phyloP scores from a whole-genome alignment of 2,888 invertebrate species.

The Pristionchus fissidentatus region DNA sequence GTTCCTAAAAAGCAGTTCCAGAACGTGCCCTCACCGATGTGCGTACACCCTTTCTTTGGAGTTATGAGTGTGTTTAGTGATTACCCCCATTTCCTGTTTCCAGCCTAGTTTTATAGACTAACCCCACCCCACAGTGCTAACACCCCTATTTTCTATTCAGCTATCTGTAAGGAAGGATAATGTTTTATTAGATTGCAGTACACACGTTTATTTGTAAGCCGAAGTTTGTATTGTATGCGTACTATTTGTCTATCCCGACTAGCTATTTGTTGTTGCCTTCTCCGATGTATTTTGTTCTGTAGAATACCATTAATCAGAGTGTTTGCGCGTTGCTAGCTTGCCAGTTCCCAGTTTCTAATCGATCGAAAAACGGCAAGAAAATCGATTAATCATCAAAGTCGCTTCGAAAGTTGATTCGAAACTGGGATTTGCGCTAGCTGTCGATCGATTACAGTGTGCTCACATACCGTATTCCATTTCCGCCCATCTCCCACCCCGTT shows the following conservation, averaged over 20 bases:
- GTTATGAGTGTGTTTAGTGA: too few relatives aligned
- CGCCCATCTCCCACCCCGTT: not conserved
- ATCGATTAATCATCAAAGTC: constrained; percentile 24
- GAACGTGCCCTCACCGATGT: too few relatives aligned
- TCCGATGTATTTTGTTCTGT: too few relatives aligned
- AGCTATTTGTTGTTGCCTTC: not conserved
- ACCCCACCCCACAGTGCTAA: constrained; percentile 23
- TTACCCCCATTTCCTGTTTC: not conserved
- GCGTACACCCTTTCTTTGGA: too few relatives aligned
- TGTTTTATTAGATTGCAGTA: not conserved
- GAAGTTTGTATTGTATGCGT: not conserved
- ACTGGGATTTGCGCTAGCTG: not conserved
- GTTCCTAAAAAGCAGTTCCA: too few relatives aligned
- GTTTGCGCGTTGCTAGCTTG: not conserved
- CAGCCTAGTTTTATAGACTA: constrained; percentile 32
- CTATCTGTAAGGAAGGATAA: not conserved
- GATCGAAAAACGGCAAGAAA: not conserved
- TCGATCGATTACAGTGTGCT: not conserved
- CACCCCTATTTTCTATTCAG: not conserved
- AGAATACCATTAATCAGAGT: constrained; percentile 12
- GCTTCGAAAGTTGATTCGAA: not conserved
- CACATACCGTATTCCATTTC: constrained; percentile 28
- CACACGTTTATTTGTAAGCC: not conserved
- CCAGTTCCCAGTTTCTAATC: constrained; percentile 36
- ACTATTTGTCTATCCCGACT: not conserved